Evolutionary conservation across 2,888 invertebrate species (phyloP), one percentile per base, ranked within the genome.

Genomic region (Drosophila testacea): DNA sequence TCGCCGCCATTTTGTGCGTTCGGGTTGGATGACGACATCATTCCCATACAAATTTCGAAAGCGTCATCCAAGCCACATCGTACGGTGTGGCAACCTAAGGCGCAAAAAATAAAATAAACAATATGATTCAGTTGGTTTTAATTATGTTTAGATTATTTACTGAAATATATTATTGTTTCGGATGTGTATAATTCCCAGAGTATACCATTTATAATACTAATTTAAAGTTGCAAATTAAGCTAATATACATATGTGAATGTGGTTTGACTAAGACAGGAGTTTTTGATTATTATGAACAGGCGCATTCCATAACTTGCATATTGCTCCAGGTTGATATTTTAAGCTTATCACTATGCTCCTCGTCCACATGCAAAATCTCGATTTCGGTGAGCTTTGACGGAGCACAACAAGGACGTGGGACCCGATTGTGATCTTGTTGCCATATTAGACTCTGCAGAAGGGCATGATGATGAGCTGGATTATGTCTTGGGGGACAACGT

Each of bases 391-490:
- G 93, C 82, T 95, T 95, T 41, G 94, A 95, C 0, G 96, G 95
- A 0, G 95, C 95, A 91, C 96, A 96, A 84, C 96, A 96, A 0
- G 95, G 95, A 59, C 94, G 93, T 4, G 92, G 92, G 11, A 92
- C 93, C 69, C 93, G 93, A 55, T 91, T 92, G 65, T 93, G 93
- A 80, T 95, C 93, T 88, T 94, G 94, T 82, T 94, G 94, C 93
- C 95, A 95, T 75, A 96, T 94, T 7, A 95, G 91, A 78, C 95
- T 95, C 91, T 96, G 96, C 54, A 96, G 92, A 22, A 95, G 92
- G 1, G 96, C 95, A 90, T 96, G 96, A 81, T 95, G 95, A 73
- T 95, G 95, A 1, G 95, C 95, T 10, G 95, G 95, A 90, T 95
- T 95, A 88, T 94, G 95, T 6, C 95, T 93, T 0, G 94, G 94